Evolutionary conservation across 2,113 vertebrate species (phyloP).

Genomic region (Psittacula cyanocephala): DNA sequence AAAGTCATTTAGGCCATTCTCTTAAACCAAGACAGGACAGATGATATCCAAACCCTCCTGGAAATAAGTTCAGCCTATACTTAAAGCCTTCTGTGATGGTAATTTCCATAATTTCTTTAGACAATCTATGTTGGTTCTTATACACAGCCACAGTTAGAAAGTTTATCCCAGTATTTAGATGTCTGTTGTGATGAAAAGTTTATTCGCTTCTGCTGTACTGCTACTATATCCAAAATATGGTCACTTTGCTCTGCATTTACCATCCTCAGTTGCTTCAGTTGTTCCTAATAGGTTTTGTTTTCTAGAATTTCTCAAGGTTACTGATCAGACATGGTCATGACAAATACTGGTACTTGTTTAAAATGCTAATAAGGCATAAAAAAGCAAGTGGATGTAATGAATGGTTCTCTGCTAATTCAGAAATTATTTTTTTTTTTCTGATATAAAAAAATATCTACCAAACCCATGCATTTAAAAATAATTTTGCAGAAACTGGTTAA

Average conservation of each 20-base stretch:
- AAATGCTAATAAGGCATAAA: neutral
- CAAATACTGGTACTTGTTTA: neutral
- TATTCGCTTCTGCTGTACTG: neutral
- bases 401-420: neutral
- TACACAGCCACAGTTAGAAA: neutral
- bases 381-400: neutral
- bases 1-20: neutral
- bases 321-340: neutral
- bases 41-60: neutral
- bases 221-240: neutral
- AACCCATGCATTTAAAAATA: neutral
- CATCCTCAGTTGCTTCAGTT: neutral
- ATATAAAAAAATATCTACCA: neutral
- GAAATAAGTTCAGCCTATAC: neutral
- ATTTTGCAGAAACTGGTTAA: neutral
- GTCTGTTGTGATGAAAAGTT: neutral
- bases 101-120: neutral
- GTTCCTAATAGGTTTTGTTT: neutral
- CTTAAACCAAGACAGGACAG: neutral
- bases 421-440: neutral
- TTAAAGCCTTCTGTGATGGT: neutral
- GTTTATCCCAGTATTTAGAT: neutral
- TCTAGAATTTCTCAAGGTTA: neutral
- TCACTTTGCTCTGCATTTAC: neutral
- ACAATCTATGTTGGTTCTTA: neutral